Evolutionary conservation across 2,888 invertebrate species (phyloP).

Genomic region (Scaptomyza parva): DNA sequence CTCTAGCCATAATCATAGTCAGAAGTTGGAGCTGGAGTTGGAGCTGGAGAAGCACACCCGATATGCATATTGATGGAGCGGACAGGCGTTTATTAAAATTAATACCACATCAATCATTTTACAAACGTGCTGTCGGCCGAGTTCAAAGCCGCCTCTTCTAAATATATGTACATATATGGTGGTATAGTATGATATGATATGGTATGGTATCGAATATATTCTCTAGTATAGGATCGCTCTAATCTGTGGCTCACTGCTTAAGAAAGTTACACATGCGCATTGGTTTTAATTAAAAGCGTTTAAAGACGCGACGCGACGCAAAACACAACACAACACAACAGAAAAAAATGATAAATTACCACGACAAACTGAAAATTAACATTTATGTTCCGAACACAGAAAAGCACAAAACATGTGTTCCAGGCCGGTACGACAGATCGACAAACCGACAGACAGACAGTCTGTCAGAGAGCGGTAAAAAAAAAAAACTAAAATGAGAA

Average conservation of each 20-base stretch:
- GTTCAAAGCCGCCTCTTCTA: slow-evolving; percentile 73
- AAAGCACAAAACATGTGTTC: slow-evolving; percentile 54
- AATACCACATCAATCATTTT: slow-evolving; percentile 84
- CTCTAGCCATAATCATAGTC: slow-evolving; percentile 2
- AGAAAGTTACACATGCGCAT: slow-evolving; percentile 82
- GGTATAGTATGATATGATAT: slow-evolving; percentile 14
- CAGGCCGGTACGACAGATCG: slow-evolving; percentile 17
- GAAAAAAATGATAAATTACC: slow-evolving; percentile 80
- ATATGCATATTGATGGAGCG: slow-evolving; percentile 61
- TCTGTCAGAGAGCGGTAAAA: slow-evolving; percentile 18
- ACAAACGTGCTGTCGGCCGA: slow-evolving; percentile 82
- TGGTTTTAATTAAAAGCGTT: slow-evolving; percentile 82
- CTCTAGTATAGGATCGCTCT: slow-evolving; percentile 17
- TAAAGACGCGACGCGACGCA: slow-evolving; percentile 62
- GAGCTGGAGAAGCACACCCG: no score
- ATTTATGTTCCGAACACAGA: slow-evolving; percentile 64
- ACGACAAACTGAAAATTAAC: slow-evolving; percentile 76
- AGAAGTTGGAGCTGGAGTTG: slow-evolving; percentile 4
- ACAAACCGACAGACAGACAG: slow-evolving; percentile 5
- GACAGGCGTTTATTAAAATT: slow-evolving; percentile 79
- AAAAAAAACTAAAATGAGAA: not conserved
- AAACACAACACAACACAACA: slow-evolving; percentile 24
- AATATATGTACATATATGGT: not conserved
- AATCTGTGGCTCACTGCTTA: slow-evolving; percentile 51
- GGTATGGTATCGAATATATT: not conserved